Evolutionary conservation across 2,797 vertebrate genomes (phyloP).

Genomic region (Coccyzus lansbergi): DNA sequence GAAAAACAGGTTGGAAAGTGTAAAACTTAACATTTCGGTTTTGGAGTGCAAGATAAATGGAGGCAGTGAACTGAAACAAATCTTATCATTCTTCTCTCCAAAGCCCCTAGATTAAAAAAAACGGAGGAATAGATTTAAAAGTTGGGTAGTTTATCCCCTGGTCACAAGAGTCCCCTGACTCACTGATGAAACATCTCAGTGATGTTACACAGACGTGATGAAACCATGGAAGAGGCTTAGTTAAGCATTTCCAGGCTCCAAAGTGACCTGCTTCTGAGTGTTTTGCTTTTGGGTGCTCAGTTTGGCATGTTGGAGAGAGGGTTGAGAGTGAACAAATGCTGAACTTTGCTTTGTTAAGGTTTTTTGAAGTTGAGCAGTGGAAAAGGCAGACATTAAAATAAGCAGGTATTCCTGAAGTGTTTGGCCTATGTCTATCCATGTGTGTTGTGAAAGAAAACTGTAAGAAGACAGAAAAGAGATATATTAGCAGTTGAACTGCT

Average conservation of each 20-base stretch:
- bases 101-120: neutral
- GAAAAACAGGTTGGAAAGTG: slow-evolving; percentile 75
- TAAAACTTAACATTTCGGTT: slow-evolving; percentile 18
- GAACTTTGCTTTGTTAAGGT: neutral
- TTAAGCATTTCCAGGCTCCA: neutral
- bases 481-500: neutral
- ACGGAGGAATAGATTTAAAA: neutral
- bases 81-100: neutral
- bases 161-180: neutral
- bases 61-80: neutral
- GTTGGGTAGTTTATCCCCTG: neutral
- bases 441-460: neutral
- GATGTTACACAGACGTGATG: neutral
- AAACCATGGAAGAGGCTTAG: neutral
- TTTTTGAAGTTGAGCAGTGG: neutral
- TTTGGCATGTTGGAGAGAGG: rapidly evolving
- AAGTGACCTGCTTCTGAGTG: neutral
- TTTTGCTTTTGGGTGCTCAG: neutral
- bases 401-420: neutral
- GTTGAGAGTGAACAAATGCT: neutral
- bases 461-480: neutral
- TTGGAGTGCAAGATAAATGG: neutral
- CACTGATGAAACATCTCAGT: neutral
- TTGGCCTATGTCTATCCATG: neutral
- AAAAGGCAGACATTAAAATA: neutral